Conservation (phyloP, 2,797 vertebrate genomes). For the Bryconaethiops microstoma region DNA sequence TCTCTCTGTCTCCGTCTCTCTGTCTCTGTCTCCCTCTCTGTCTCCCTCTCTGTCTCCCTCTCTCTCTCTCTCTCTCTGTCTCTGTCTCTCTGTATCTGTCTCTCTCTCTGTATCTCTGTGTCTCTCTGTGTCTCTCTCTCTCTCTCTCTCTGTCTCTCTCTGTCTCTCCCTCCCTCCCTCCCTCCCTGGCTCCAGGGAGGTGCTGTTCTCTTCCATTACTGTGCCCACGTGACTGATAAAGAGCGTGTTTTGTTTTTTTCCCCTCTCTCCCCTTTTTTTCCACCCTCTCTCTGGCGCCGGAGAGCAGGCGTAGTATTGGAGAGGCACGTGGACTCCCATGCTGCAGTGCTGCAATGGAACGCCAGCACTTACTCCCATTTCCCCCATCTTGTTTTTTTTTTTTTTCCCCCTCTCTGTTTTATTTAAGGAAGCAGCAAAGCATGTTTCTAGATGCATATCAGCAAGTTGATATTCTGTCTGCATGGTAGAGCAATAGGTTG, state of each 20-base stretch:
- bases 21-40: too few relatives aligned
- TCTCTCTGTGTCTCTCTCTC: too few relatives aligned
- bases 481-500: neutral
- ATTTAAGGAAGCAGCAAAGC: slow-evolving; percentile 10
- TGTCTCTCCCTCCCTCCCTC: slow-evolving; percentile 44
- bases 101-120: too few relatives aligned
- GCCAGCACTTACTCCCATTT: slow-evolving; percentile 66
- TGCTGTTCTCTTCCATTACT: slow-evolving; percentile 64
- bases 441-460: neutral
- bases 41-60: too few relatives aligned
- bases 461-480: neutral
- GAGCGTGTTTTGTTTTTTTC: slow-evolving; percentile 62
- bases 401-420: slow-evolving; percentile 11
- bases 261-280: neutral
- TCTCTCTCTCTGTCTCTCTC: too few relatives aligned
- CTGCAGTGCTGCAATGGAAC: slow-evolving; percentile 73
- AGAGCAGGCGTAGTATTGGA: slow-evolving; percentile 69
- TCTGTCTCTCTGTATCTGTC: too few relatives aligned
- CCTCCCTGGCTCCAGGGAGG: slow-evolving; percentile 60
- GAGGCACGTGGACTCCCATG: slow-evolving; percentile 78
- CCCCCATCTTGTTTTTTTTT: slow-evolving; percentile 48
- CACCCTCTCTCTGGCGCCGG: slow-evolving; percentile 24
- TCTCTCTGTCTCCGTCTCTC: too few relatives aligned
- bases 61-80: too few relatives aligned
- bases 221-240: slow-evolving; percentile 65